Evolutionary conservation across 2,888 invertebrate species (phyloP).

Genomic region (Lobophora halterata): DNA sequence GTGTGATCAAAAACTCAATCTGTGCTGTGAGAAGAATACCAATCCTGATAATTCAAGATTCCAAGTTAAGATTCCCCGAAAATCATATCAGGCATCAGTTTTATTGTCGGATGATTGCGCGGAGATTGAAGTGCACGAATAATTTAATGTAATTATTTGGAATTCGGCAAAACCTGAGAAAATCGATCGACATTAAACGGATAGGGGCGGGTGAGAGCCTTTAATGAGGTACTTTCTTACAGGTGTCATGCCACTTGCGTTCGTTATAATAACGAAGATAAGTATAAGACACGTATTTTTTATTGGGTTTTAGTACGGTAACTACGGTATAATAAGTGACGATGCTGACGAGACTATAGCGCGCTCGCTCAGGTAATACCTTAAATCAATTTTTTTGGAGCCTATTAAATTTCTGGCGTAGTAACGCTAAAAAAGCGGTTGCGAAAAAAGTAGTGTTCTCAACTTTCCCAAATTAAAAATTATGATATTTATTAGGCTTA

Average conservation of each 20-base stretch:
- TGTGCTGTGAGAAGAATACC: slow-evolving; percentile 23
- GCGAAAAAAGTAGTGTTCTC: no score
- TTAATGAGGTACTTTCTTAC: slow-evolving; percentile 22
- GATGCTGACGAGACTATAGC: no score
- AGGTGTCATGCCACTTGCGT: slow-evolving; percentile 19
- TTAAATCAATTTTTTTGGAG: no score
- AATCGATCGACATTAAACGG: slow-evolving; percentile 50
- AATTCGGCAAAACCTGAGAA: slow-evolving; percentile 45
- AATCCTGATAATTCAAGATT: slow-evolving; percentile 18
- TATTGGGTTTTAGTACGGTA: no score
- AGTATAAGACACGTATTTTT: no score
- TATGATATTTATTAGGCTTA: no score
- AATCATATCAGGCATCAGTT: slow-evolving; percentile 51
- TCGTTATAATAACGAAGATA: slow-evolving; percentile 11
- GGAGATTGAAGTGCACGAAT: slow-evolving; percentile 44
- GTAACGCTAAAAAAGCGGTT: no score
- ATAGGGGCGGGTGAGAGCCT: slow-evolving; percentile 27
- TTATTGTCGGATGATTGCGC: slow-evolving; percentile 49
- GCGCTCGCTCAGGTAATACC: no score
- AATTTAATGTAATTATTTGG: slow-evolving; percentile 55
- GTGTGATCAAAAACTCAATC: slow-evolving; percentile 4
- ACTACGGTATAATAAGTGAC: no score
- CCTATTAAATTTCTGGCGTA: no score
- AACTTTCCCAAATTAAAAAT: no score
- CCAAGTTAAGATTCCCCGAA: slow-evolving; percentile 44